Percentiles rank a stretch among this genome's conserved stretches.
Conservation (phyloP, 2,113 vertebrate species). For the Actenoides lindsayi region DNA sequence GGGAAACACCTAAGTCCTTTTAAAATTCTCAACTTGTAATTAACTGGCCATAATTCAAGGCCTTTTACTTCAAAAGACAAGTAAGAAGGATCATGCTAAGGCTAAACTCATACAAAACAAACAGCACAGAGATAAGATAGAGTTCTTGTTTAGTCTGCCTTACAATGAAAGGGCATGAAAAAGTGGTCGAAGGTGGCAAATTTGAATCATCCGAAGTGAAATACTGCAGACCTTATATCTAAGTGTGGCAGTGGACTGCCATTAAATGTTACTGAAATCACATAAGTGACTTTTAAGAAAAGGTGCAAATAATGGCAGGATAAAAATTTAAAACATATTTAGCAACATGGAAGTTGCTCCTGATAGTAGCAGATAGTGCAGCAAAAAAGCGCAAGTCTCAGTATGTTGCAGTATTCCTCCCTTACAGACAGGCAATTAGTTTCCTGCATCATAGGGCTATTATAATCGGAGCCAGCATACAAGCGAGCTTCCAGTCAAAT, state of each 20-base stretch:
- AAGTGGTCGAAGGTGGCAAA: background rate
- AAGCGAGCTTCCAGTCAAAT: constrained; percentile 11
- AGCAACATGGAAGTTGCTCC: background rate
- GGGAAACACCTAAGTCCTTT: background rate
- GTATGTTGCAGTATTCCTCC: background rate
- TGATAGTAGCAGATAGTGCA: background rate
- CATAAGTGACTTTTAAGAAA: background rate
- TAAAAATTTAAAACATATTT: background rate
- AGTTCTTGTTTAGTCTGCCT: background rate
- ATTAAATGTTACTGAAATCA: background rate
- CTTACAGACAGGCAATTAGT: constrained; percentile 8
- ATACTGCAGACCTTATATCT: background rate
- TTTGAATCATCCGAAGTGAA: background rate
- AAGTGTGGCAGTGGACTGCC: background rate
- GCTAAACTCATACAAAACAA: background rate
- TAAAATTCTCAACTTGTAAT: background rate
- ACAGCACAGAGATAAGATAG: background rate
- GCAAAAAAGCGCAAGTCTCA: background rate
- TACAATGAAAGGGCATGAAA: background rate
- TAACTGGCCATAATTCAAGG: background rate
- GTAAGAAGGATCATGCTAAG: background rate
- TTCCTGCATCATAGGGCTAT: background rate
- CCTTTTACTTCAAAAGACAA: background rate
- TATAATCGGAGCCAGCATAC: background rate
- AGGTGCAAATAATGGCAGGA: background rate